These are phyloP conservation scores for Siniperca undulata DNA, from an alignment of 2,797 vertebrate genomes.

Conservation along the genomic window DNA sequence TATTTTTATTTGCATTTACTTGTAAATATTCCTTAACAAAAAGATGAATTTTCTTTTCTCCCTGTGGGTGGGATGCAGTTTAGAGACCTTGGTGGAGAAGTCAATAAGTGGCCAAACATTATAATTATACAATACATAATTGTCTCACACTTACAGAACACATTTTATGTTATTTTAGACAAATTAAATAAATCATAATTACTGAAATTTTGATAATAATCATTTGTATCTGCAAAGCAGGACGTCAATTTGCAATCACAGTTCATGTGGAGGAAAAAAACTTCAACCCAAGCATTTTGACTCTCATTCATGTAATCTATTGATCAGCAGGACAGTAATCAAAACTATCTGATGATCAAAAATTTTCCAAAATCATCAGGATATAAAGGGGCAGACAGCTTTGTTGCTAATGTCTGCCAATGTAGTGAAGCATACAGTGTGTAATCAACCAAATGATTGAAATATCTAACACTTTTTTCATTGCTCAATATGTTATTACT, in stretches of 20 bases:
- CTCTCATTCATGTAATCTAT: conserved; percentile 18
- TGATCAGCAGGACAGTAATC: conserved; percentile 56
- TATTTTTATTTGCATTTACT: neutral
- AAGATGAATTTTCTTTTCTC: neutral
- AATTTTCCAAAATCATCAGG: conserved; percentile 19
- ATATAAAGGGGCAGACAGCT: neutral
- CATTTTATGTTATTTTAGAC: conserved; percentile 28
- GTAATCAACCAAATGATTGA: conserved; percentile 31
- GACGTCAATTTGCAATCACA: conserved; percentile 47
- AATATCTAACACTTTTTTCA: neutral
- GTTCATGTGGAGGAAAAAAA: conserved; percentile 25
- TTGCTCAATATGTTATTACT: neutral
- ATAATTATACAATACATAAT: neutral
- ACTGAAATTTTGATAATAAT: conserved; percentile 36
- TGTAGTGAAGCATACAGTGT: neutral
- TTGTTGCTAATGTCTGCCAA: conserved; percentile 1
- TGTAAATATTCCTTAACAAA: neutral
- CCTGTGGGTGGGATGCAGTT: neutral
- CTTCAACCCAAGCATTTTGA: conserved; percentile 19
- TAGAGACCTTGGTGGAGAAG: neutral
- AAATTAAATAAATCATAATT: conserved; percentile 43
- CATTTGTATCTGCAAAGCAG: conserved; percentile 18
- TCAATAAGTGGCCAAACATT: conserved; percentile 12
- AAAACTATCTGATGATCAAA: conserved; percentile 44
- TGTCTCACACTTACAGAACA: neutral